Percentiles rank a stretch among this genome's conserved stretches.
Evolutionary conservation across 1,140 invertebrate species (phyloP).

Genomic region (Holcopasites calliopsidis): DNA sequence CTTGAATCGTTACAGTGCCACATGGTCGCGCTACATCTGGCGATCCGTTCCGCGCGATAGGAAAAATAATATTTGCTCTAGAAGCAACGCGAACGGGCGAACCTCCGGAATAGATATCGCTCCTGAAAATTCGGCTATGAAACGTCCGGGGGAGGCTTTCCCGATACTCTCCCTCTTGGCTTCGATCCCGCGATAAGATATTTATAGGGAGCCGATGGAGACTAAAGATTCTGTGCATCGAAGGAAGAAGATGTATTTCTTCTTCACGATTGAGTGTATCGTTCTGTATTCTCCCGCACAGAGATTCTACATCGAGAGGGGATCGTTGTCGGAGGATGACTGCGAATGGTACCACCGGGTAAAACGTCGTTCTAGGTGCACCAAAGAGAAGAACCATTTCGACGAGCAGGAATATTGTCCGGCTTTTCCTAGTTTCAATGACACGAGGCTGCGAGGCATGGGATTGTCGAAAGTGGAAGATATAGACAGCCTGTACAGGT

Average conservation of each 20-base stretch:
- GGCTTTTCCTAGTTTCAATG: slow-evolving; percentile 71
- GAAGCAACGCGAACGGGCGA: slow-evolving; percentile 37
- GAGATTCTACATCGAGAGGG: slow-evolving; percentile 48
- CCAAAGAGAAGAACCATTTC: background rate
- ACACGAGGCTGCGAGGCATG: slow-evolving; percentile 61
- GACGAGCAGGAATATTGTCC: slow-evolving; percentile 45
- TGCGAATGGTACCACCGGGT: slow-evolving; percentile 32
- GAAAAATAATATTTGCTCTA: slow-evolving; percentile 70
- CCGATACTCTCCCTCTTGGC: slow-evolving; percentile 13
- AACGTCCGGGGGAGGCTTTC: background rate
- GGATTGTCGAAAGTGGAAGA: slow-evolving; percentile 66
- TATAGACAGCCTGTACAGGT: slow-evolving; percentile 59
- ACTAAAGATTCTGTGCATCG: background rate
- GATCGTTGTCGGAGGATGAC: slow-evolving; percentile 68
- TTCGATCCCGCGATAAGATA: background rate
- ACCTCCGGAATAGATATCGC: slow-evolving; percentile 41
- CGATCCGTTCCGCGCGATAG: slow-evolving; percentile 52
- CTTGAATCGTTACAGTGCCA: slow-evolving; percentile 28
- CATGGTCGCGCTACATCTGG: slow-evolving; percentile 51
- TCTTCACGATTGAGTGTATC: background rate
- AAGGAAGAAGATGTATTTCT: no score
- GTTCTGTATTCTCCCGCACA: slow-evolving; percentile 48
- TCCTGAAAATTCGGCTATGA: slow-evolving; percentile 29
- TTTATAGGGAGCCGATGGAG: slow-evolving; percentile 17
- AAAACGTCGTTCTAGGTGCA: slow-evolving; percentile 14